phyloP scores from a whole-genome alignment of 2,113 vertebrate genomes.

The Dissostichus mawsoni region DNA sequence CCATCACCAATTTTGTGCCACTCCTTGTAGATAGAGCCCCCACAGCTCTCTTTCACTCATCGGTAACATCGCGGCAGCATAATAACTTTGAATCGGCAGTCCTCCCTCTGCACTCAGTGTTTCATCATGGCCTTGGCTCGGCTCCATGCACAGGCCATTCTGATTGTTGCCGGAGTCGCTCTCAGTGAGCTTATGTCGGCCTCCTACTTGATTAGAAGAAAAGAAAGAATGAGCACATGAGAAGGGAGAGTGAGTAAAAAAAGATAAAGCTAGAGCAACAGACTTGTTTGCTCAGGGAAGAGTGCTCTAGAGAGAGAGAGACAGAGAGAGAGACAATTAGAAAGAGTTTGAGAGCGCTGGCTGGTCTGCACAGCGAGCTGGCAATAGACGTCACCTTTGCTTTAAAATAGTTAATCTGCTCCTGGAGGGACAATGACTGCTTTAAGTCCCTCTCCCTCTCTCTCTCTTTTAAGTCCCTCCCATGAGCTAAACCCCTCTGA shows the following conservation, averaged over 20 bases:
- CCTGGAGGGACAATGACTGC: slow-evolving; percentile 79
- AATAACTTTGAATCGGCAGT: slow-evolving; percentile 74
- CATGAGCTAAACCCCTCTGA: slow-evolving; percentile 68
- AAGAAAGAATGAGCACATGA: slow-evolving; percentile 42
- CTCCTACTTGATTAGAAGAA: slow-evolving; percentile 61
- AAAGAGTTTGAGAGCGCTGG: slow-evolving; percentile 39
- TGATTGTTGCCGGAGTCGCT: slow-evolving; percentile 58
- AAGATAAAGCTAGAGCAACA: slow-evolving; percentile 37
- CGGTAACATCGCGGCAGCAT: slow-evolving; percentile 55
- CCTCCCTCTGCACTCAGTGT: slow-evolving; percentile 61
- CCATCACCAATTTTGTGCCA: slow-evolving; percentile 32
- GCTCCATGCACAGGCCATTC: slow-evolving; percentile 34
- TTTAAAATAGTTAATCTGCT: slow-evolving; percentile 83
- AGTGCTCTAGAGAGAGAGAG: neutral
- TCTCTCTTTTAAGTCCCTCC: slow-evolving; percentile 63
- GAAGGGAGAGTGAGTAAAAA: slow-evolving; percentile 24
- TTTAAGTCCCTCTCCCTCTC: slow-evolving; percentile 71
- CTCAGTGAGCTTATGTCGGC: slow-evolving; percentile 59
- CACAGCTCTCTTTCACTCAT: slow-evolving; percentile 49
- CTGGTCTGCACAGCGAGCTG: slow-evolving; percentile 34
- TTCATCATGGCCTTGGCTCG: slow-evolving; percentile 71
- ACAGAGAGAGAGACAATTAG: slow-evolving; percentile 25
- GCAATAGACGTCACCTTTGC: slow-evolving; percentile 78
- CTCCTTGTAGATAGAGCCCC: slow-evolving; percentile 39
- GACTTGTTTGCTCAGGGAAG: slow-evolving; percentile 42